Evolutionary conservation across 1,140 invertebrate genomes (phyloP).

Genomic region (Penaeus indicus): DNA sequence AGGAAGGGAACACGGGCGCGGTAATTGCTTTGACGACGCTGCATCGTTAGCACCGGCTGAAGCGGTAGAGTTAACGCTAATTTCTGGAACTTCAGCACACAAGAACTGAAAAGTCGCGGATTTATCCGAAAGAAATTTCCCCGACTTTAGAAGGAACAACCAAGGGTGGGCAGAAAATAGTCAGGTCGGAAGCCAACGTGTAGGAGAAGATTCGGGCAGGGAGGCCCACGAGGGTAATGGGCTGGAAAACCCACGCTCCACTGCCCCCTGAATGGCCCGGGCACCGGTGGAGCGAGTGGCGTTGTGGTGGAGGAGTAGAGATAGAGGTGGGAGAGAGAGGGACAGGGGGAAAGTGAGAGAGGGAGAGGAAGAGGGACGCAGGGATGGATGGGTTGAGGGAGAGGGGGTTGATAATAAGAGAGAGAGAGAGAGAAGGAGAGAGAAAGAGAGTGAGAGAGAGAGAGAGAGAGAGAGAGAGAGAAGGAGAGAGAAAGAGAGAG

Average conservation of each 20-base stretch:
- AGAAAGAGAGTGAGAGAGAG: neutral
- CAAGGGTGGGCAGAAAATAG: conserved; percentile 49
- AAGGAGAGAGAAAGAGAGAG: too few species aligned
- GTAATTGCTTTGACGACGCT: neutral
- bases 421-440: neutral
- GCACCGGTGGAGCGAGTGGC: conserved; percentile 35
- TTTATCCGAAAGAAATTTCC: conserved; percentile 31
- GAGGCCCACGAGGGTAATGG: conserved; percentile 50
- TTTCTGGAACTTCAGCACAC: conserved; percentile 51
- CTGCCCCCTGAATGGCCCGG: conserved; percentile 53
- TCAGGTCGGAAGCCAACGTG: conserved; percentile 37
- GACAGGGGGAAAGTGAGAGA: neutral
- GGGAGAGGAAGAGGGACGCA: neutral
- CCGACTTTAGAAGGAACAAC: conserved; percentile 35
- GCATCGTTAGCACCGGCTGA: conserved; percentile 36
- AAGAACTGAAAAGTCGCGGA: conserved; percentile 34
- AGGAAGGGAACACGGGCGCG: neutral
- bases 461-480: too few species aligned
- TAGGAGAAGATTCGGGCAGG: conserved; percentile 38
- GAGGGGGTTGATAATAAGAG: neutral
- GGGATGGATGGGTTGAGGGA: conserved; percentile 20
- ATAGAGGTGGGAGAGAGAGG: neutral
- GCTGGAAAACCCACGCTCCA: conserved; percentile 60
- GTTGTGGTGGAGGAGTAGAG: conserved; percentile 16
- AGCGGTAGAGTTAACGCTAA: conserved; percentile 36